Conservation (phyloP, 2,113 vertebrate species). For the Clarias gariepinus region DNA sequence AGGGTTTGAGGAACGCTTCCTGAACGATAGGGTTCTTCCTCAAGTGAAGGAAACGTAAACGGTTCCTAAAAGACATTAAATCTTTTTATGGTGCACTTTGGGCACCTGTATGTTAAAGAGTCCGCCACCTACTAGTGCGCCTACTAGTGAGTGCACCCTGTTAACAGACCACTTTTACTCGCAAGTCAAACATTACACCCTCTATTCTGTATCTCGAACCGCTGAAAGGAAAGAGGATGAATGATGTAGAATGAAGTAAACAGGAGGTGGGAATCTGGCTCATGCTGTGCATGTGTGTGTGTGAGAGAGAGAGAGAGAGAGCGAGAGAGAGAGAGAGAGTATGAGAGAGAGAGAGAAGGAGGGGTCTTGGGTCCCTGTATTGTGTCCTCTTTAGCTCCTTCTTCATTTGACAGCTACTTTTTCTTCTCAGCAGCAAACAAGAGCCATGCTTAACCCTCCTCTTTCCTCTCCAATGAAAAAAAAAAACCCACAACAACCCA, state of each 20-base stretch:
- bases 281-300: slow-evolving; percentile 5
- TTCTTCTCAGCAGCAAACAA: slow-evolving; percentile 56
- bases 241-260: slow-evolving; percentile 8
- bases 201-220: neutral
- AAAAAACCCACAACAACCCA: neutral
- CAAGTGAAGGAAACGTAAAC: neutral
- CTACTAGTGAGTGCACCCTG: neutral
- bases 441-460: slow-evolving; percentile 64
- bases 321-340: neutral
- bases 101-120: neutral
- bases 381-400: slow-evolving; percentile 51
- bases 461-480: slow-evolving; percentile 38
- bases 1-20: neutral
- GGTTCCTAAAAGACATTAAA: neutral
- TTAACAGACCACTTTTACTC: neutral
- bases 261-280: slow-evolving; percentile 40
- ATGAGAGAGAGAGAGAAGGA: neutral
- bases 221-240: slow-evolving; percentile 3
- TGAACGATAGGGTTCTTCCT: no score
- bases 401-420: slow-evolving; percentile 73
- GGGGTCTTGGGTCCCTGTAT: slow-evolving; percentile 43
- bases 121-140: neutral
- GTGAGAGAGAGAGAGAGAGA: neutral
- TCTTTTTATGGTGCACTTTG: neutral
- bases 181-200: neutral